Conservation (phyloP, 2,888 invertebrate genomes). For the Tupiocoris notatus region DNA sequence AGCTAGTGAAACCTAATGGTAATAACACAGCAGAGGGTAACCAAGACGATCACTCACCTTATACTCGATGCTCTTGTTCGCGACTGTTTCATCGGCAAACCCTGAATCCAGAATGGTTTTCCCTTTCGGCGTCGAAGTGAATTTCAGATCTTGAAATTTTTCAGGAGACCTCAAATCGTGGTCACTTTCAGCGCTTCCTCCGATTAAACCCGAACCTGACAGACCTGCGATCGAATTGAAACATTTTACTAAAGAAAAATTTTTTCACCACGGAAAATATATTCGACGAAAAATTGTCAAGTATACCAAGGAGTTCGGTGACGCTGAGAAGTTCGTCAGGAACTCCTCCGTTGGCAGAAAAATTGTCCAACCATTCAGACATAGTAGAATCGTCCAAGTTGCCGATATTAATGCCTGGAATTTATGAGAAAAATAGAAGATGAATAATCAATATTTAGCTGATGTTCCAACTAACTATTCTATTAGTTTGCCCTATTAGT, state of each 20-base stretch:
- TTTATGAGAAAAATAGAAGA: not conserved
- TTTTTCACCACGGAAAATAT: too few species aligned
- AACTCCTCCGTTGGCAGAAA: not conserved
- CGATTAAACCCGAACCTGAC: conserved; percentile 27
- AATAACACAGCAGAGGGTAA: too few species aligned
- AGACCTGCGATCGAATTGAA: conserved; percentile 5
- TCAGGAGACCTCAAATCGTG: conserved; percentile 27
- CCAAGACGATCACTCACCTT: not conserved
- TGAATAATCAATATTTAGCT: too few species aligned
- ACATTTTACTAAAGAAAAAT: too few species aligned
- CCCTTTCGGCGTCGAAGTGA: conserved; percentile 30
- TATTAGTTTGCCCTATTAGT: too few species aligned
- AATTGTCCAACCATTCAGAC: conserved; percentile 23
- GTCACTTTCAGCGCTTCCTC: conserved; percentile 15
- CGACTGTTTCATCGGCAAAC: conserved; percentile 5
- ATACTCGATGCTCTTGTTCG: conserved; percentile 32
- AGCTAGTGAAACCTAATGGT: too few species aligned
- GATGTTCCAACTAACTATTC: too few species aligned
- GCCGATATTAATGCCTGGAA: not conserved
- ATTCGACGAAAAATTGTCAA: too few species aligned
- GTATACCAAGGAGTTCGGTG: conserved; percentile 20
- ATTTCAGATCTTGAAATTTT: conserved; percentile 29
- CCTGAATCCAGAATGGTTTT: conserved; percentile 15
- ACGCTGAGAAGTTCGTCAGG: conserved; percentile 27
- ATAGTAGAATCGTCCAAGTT: conserved; percentile 18